Evolutionary conservation across 2,113 vertebrate genomes (phyloP).

Genomic region (Pygoscelis antarcticus): DNA sequence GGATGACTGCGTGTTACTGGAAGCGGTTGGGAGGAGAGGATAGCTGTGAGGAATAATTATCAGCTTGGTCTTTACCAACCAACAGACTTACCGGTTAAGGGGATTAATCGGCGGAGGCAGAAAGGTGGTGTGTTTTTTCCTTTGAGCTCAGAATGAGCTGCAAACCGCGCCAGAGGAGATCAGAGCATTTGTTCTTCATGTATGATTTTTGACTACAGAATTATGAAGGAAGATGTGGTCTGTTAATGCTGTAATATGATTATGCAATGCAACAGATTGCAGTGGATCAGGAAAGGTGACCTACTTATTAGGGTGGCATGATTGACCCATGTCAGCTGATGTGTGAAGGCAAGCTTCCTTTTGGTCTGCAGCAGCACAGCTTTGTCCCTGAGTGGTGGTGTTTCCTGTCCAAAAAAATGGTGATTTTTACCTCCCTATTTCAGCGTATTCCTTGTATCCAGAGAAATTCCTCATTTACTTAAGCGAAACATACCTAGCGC

Average conservation of each 20-base stretch:
- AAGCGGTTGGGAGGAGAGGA: background rate
- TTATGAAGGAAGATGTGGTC: background rate
- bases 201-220: slow-evolving; percentile 3
- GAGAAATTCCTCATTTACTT: background rate
- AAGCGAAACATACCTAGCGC: background rate
- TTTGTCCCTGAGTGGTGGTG: background rate
- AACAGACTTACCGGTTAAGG: background rate
- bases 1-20: background rate
- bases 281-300: slow-evolving; percentile 61
- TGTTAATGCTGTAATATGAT: slow-evolving; percentile 1
- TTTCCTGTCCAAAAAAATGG: background rate
- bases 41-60: background rate
- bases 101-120: rapidly evolving
- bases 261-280: slow-evolving; percentile 48
- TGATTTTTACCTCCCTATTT: background rate
- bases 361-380: background rate
- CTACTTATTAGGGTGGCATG: slow-evolving; percentile 45
- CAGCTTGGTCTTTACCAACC: background rate
- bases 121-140: background rate
- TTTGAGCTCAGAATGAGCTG: background rate
- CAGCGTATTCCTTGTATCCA: background rate
- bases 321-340: slow-evolving; percentile 55
- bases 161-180: rapidly evolving
- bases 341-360: slow-evolving; percentile 13
- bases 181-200: background rate